These are phyloP conservation scores for Acinonyx jubatus DNA, from an alignment of 2,113 vertebrate genomes.

Conservation along the genomic window DNA sequence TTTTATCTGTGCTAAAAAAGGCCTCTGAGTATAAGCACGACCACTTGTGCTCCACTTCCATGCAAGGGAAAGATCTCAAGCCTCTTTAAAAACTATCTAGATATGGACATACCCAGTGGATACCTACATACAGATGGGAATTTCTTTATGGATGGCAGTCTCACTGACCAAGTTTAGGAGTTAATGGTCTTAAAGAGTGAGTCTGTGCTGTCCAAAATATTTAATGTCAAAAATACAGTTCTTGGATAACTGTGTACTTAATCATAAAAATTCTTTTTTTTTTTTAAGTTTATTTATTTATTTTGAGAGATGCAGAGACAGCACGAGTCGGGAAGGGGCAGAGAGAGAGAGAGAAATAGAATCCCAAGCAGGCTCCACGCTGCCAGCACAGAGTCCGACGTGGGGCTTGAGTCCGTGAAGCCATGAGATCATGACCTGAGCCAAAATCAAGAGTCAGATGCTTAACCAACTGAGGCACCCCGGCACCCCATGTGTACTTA, in stretches of 20 bases:
- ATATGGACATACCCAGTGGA: not conserved
- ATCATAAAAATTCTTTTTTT: no score
- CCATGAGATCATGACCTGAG: no score
- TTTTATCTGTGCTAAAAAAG: constrained; percentile 17
- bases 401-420: no score
- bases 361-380: no score
- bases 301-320: no score
- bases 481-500: not conserved
- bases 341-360: no score
- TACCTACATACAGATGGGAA: not conserved
- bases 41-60: not conserved
- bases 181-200: not conserved
- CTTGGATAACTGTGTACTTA: not conserved
- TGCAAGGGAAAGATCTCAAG: not conserved
- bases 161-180: not conserved
- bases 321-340: no score
- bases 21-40: not conserved
- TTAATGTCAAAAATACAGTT: not conserved
- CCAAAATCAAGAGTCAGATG: no score
- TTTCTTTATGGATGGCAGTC: not conserved
- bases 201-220: not conserved
- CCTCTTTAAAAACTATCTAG: not conserved
- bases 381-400: no score
- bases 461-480: no score
- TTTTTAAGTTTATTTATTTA: no score